Evolutionary conservation across 2,888 invertebrate species (phyloP).

Genomic region (Mythimna albipuncta): DNA sequence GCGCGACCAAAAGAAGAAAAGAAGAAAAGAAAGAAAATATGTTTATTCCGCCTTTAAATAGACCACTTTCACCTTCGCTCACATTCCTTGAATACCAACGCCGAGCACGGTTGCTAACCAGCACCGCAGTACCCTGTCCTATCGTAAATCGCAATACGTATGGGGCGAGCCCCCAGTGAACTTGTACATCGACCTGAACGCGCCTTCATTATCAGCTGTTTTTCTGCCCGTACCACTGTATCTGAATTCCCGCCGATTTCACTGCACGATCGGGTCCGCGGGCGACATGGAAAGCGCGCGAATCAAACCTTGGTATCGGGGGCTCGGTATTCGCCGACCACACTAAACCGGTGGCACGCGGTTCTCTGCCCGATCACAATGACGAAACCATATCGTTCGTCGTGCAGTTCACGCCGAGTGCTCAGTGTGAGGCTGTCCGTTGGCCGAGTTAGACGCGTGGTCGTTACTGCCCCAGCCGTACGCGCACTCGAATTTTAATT

Average conservation of each 20-base stretch:
- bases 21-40: too few relatives aligned
- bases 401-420: constrained; percentile 47
- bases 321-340: constrained; percentile 61
- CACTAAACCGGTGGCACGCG: constrained; percentile 78
- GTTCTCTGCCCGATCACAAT: constrained; percentile 72
- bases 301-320: constrained; percentile 63
- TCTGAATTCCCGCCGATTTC: constrained; percentile 17
- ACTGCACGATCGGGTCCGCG: background rate
- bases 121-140: constrained; percentile 45
- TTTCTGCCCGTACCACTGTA: constrained; percentile 67
- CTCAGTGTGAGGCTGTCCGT: constrained; percentile 79
- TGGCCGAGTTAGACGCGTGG: constrained; percentile 71
- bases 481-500: constrained; percentile 79
- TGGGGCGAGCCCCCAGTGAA: constrained; percentile 83
- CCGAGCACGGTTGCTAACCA: constrained; percentile 62
- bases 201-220: constrained; percentile 77
- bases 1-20: too few relatives aligned
- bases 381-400: constrained; percentile 71
- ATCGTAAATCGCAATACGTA: constrained; percentile 67
- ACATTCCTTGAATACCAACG: constrained; percentile 58
- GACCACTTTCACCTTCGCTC: constrained; percentile 68
- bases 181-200: constrained; percentile 75
- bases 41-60: too few relatives aligned
- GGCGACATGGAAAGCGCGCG: constrained; percentile 36
- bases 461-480: constrained; percentile 65